Evolutionary conservation across 2,797 vertebrate genomes (phyloP).

Genomic region (Alauda arvensis): DNA sequence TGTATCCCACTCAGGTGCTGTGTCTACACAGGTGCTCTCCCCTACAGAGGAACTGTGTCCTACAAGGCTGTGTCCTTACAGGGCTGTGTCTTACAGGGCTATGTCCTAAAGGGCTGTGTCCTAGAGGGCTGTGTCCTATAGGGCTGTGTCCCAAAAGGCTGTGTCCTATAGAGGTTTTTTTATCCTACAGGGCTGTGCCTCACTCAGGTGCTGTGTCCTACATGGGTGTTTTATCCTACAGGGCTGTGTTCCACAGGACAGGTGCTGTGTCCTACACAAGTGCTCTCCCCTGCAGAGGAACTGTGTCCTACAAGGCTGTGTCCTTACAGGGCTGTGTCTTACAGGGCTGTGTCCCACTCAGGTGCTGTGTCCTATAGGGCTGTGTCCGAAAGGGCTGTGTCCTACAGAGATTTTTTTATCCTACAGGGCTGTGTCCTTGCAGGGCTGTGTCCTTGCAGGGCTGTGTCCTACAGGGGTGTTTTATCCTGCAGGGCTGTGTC

Average conservation of each 20-base stretch:
- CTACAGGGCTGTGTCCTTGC: accelerated
- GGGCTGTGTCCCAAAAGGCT: too few species aligned
- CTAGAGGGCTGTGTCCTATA: not conserved
- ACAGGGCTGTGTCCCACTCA: too few species aligned
- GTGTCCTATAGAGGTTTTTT: too few species aligned
- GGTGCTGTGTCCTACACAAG: not conserved
- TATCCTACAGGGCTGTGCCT: not conserved
- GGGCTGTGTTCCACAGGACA: not conserved
- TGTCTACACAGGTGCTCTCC: too few species aligned
- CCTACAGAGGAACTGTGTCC: not conserved
- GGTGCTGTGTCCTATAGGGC: not conserved
- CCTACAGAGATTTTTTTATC: too few species aligned
- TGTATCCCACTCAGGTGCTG: too few species aligned
- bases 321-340: not conserved
- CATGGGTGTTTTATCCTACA: not conserved
- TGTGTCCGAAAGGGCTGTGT: not conserved
- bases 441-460: too few species aligned
- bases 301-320: too few species aligned
- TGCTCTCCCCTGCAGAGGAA: too few species aligned
- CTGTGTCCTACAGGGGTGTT: not conserved
- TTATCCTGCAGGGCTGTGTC: not conserved
- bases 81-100: not conserved
- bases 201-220: not conserved
- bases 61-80: not conserved
- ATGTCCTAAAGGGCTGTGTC: not conserved